Evolutionary conservation across 2,113 vertebrate species (phyloP).

Genomic region (Dissostichus mawsoni): DNA sequence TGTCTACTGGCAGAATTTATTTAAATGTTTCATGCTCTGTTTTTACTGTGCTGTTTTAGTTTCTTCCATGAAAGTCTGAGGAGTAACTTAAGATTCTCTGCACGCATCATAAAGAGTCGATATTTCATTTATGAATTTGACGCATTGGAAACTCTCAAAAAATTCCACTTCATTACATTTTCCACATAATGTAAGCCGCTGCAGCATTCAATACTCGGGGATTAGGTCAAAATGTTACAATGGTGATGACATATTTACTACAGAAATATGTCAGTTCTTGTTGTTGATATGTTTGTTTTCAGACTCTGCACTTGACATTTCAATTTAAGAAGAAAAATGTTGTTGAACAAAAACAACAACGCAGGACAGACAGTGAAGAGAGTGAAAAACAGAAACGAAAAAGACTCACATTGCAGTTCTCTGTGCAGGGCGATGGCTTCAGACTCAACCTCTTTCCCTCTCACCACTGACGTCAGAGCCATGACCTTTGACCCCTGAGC

Average conservation of each 20-base stretch:
- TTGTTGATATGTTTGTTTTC: conserved; percentile 22
- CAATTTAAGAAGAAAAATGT: conserved; percentile 40
- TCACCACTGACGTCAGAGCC: conserved; percentile 80
- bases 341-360: conserved; percentile 19
- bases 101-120: conserved; percentile 6
- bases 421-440: conserved; percentile 80
- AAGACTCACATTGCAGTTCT: conserved; percentile 85
- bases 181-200: background rate
- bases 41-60: background rate
- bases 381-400: background rate
- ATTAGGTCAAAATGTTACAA: conserved; percentile 25
- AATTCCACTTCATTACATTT: conserved; percentile 24
- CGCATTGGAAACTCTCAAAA: background rate
- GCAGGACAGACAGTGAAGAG: background rate
- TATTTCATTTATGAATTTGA: background rate
- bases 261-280: conserved; percentile 12
- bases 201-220: conserved; percentile 13
- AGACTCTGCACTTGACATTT: conserved; percentile 50
- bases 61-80: background rate
- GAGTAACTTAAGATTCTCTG: conserved; percentile 4
- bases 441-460: conserved; percentile 81
- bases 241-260: conserved; percentile 41
- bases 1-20: background rate
- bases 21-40: background rate
- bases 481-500: conserved; percentile 67